These are phyloP conservation scores for Dorcus parallelipipedus DNA, from an alignment of 2,888 invertebrate genomes.

Conservation along the genomic window DNA sequence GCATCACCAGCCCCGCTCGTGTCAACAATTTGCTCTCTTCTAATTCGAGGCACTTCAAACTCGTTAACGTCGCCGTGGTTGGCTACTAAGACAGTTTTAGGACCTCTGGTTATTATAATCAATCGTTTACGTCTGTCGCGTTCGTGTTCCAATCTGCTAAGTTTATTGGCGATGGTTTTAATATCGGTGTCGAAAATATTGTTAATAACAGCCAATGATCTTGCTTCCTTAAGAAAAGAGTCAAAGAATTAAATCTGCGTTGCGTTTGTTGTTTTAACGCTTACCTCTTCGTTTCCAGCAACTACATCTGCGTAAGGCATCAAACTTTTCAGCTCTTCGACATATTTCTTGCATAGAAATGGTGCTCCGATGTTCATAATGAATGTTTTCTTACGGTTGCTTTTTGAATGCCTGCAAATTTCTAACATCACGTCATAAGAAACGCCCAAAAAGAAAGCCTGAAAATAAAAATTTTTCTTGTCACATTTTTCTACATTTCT, in stretches of 20 bases:
- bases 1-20: constrained; percentile 37
- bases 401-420: constrained; percentile 18
- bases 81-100: constrained; percentile 22
- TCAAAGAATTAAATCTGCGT: neutral
- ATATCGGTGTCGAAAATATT: neutral
- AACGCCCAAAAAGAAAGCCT: constrained; percentile 33
- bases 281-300: constrained; percentile 35
- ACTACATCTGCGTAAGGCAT: constrained; percentile 27
- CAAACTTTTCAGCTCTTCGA: constrained; percentile 24
- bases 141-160: neutral
- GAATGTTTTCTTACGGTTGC: constrained; percentile 22
- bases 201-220: constrained; percentile 20
- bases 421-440: constrained; percentile 21
- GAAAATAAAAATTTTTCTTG: constrained; percentile 6
- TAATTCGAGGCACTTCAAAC: constrained; percentile 19
- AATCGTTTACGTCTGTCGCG: neutral
- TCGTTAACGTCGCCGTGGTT: constrained; percentile 6
- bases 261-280: neutral
- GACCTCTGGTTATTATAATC: constrained; percentile 30
- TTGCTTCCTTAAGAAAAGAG: constrained; percentile 29
- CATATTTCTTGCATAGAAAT: constrained; percentile 24
- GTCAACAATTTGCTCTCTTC: constrained; percentile 23
- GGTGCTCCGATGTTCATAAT: constrained; percentile 32
- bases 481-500: no score
- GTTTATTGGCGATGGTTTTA: neutral